Conservation (phyloP, 2,113 vertebrate species). For the Natator depressus region DNA sequence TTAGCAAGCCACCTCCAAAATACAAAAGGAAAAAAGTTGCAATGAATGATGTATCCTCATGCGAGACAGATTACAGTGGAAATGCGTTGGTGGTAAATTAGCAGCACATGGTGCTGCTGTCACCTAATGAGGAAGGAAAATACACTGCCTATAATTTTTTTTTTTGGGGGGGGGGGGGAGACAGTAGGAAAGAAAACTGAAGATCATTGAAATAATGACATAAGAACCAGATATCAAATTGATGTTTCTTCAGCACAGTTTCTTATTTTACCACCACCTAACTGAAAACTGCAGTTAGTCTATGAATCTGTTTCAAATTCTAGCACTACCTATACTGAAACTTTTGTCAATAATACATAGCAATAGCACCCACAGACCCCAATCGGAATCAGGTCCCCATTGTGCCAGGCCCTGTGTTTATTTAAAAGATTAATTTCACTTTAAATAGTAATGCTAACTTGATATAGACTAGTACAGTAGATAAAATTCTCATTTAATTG, state of each 20-base stretch:
- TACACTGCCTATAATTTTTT: not conserved
- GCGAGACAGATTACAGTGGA: slow-evolving; percentile 25
- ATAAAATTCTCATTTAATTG: not conserved
- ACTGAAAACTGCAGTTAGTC: not conserved
- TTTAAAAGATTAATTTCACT: not conserved
- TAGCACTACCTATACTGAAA: not conserved
- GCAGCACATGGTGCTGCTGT: slow-evolving; percentile 18
- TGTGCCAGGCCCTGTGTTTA: rapidly evolving
- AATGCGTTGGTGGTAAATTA: slow-evolving; percentile 64
- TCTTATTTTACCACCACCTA: not conserved
- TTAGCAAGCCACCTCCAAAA: slow-evolving; percentile 74
- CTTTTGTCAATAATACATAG: not conserved
- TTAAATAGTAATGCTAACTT: not conserved
- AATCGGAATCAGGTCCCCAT: not conserved
- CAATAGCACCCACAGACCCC: not conserved
- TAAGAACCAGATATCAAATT: not conserved
- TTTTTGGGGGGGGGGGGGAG: rapidly evolving
- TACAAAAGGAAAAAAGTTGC: slow-evolving; percentile 61
- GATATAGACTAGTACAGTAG: not conserved
- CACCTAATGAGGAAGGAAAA: not conserved
- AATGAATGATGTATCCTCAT: slow-evolving; percentile 53
- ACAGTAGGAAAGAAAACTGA: not conserved
- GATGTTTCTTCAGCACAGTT: not conserved
- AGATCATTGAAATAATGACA: not conserved
- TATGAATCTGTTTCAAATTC: not conserved